These are phyloP conservation scores for Isaurus tuberculatus DNA, from an alignment of 92 coral and sea anemone genomes.

Conservation along the genomic window DNA sequence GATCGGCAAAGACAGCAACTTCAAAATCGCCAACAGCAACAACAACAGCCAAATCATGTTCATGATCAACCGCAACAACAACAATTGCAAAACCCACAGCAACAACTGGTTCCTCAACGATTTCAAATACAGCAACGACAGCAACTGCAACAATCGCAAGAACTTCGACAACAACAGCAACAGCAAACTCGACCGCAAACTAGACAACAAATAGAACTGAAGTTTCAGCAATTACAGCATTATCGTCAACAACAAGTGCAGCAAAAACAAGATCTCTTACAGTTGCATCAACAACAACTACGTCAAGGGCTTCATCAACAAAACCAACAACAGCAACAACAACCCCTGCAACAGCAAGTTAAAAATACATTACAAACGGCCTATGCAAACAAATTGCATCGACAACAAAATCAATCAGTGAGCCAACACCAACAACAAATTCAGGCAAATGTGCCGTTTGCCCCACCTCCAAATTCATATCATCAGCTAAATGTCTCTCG, in stretches of 20 bases:
- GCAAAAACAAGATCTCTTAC: not conserved
- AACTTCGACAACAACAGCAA: not conserved
- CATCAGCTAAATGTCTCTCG: not conserved
- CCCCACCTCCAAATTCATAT: not conserved
- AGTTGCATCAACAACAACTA: not conserved
- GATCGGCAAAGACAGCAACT: too few relatives aligned
- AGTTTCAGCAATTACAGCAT: not conserved
- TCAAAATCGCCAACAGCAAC: not conserved
- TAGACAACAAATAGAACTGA: not conserved
- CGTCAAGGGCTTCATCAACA: not conserved
- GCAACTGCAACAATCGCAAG: not conserved
- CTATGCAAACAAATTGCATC: not conserved
- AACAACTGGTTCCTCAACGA: not conserved
- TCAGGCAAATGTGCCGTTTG: not conserved
- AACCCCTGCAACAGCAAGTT: not conserved
- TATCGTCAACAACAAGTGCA: not conserved
- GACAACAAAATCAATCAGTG: not conserved
- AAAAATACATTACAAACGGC: not conserved
- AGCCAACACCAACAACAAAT: not conserved
- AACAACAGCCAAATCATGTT: constrained; percentile 21
- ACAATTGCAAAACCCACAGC: not conserved
- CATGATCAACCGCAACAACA: constrained; percentile 39
- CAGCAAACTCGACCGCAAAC: not conserved
- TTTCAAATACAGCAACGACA: not conserved
- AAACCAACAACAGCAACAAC: not conserved